Base-by-base conservation (phyloP, 1,140 invertebrate species). In the Drosophila micromelanica region DNA sequence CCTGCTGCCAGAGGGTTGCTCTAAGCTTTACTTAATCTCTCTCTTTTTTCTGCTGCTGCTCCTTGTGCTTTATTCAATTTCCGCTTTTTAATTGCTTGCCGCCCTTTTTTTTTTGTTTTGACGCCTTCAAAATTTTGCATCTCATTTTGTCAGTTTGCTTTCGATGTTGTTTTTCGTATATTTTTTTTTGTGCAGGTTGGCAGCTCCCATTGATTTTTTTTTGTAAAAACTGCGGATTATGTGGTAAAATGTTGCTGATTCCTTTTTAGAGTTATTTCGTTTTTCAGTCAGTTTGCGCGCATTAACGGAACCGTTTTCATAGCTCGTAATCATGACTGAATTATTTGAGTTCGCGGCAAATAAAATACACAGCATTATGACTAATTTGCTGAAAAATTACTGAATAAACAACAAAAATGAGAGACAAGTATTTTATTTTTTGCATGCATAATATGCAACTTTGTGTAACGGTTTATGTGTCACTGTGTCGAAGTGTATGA, bases 381-480 rank as follows among this genome's bases (percentile, higher is more conserved):
- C 81, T 86, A 86, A 86, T 86, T 86, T 87, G 78, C 65, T 75
- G 54, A 87, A 75, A 72, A 81, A 78, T 87, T 75, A 76, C 65
- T 81, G 74, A 87, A 87, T 62, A 86, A 73, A 13, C n/a, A 63
- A 35, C 43, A 37, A 38, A 9, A 40, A 27, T 11, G 17, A 27
- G 15, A 37, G 8, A 42, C 27, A 49, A 63, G 57, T 73, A 43
- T 15, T 70, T 85, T n/a, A n/a, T n/a, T 9, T 35, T 80, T 72
- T 68, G 73, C 73, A 64, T 85, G 78, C 82, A 86, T 81, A 64
- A 73, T 73, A 54, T 73, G 70, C 74, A 73, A 49, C 67, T 48
- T 63, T 81, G 45, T 73, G 63, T 64, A 63, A 56, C 62, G 48
- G 54, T 82, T 76, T 61, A 30, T 70, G 23, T 77, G 48, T 48